Conservation (phyloP, 2,888 invertebrate species). For the Orchesellides sinensis region DNA sequence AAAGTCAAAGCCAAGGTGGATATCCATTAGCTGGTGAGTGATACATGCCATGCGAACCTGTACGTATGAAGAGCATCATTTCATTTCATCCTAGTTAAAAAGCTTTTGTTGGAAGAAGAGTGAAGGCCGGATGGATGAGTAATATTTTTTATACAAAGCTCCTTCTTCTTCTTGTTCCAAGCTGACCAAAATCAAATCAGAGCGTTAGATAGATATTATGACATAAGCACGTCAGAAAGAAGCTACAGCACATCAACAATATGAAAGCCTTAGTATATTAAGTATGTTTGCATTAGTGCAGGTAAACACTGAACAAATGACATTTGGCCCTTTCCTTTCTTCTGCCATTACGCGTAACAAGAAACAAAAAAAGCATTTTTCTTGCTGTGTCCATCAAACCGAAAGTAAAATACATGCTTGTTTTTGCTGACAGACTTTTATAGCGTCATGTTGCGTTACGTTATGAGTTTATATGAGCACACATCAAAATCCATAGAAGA, state of each 20-base stretch:
- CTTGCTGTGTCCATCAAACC: background rate
- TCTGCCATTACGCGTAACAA: too few relatives aligned
- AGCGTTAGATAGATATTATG: conserved; percentile 48
- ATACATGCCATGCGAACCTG: conserved; percentile 9
- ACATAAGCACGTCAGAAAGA: conserved; percentile 50
- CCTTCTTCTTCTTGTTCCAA: too few relatives aligned
- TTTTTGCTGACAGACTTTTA: background rate
- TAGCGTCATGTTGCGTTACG: too few relatives aligned
- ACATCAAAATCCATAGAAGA: background rate
- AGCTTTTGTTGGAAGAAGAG: conserved; percentile 8
- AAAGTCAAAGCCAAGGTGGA: conserved; percentile 3
- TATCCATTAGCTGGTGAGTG: conserved; percentile 55
- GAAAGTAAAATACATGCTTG: background rate
- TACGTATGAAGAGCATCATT: background rate
- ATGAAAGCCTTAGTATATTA: too few relatives aligned
- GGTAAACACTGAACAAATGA: conserved; percentile 12
- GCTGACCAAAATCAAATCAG: background rate
- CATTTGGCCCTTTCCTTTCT: conserved; percentile 49
- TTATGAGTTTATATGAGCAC: too few relatives aligned
- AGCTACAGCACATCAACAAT: conserved; percentile 8
- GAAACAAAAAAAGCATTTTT: conserved; percentile 3
- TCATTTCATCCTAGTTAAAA: conserved; percentile 1
- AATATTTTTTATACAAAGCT: conserved; percentile 11
- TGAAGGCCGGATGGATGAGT: background rate
- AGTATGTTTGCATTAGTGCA: conserved; percentile 1